Evolutionary conservation across 2,797 vertebrate species (phyloP).

Genomic region (Meda fulgida): DNA sequence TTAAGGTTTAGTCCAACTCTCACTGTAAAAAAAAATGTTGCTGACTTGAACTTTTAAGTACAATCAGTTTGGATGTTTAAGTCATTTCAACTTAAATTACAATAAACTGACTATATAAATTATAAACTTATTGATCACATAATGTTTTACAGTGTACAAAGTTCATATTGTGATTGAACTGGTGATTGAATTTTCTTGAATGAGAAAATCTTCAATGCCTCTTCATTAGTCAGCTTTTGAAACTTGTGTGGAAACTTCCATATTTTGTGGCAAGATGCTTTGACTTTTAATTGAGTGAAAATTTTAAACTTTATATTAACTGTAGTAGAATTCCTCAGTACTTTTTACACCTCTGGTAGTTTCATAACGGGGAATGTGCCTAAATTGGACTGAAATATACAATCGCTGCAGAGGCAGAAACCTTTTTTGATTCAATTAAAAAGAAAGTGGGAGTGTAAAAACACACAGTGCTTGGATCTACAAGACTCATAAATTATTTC

Average conservation of each 20-base stretch:
- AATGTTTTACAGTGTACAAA: no score
- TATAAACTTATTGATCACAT: no score
- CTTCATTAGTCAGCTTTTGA: background rate
- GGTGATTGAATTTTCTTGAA: background rate
- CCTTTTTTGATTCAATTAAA: background rate
- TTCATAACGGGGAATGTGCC: background rate
- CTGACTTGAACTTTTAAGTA: no score
- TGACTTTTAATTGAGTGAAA: slow-evolving; percentile 9
- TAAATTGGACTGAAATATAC: slow-evolving; percentile 30
- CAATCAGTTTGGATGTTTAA: no score
- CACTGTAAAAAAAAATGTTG: no score
- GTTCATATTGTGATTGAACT: background rate
- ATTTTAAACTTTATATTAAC: background rate
- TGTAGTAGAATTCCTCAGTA: background rate
- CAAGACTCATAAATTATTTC: slow-evolving; percentile 17
- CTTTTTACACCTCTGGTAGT: background rate
- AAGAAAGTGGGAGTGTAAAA: slow-evolving; percentile 10
- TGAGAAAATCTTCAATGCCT: background rate
- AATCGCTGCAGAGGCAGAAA: background rate
- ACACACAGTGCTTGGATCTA: slow-evolving; percentile 11
- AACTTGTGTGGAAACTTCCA: background rate
- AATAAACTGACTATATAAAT: no score
- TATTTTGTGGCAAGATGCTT: background rate
- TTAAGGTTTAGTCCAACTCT: background rate
- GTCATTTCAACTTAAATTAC: no score